A percentile compares a stretch with the other conserved stretches of the same genome.
These are phyloP conservation scores for Plecotus auritus DNA, from an alignment of 2,113 vertebrate genomes.

Conservation along the genomic window DNA sequence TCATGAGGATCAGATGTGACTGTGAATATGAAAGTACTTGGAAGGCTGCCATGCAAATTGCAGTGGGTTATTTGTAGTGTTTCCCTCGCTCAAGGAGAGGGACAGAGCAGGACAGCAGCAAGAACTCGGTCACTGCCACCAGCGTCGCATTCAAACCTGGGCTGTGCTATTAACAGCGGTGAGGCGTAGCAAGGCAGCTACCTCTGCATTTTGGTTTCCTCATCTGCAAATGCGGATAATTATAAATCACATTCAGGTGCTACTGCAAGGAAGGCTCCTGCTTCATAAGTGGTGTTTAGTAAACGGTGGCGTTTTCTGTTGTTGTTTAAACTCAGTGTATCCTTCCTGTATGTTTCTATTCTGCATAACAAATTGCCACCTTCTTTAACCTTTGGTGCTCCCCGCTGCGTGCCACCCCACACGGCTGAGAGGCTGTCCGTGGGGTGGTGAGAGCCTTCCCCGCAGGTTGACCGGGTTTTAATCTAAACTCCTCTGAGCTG, in stretches of 20 bases:
- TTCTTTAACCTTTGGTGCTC: neutral
- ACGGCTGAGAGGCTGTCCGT: neutral
- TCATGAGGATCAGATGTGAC: neutral
- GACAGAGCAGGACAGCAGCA: neutral
- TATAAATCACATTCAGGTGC: neutral
- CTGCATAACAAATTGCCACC: neutral
- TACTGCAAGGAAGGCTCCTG: neutral
- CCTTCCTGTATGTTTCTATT: neutral
- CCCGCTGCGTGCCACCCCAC: neutral
- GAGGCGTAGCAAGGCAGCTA: neutral
- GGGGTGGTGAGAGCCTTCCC: neutral
- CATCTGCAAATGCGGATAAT: neutral
- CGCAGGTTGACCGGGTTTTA: neutral
- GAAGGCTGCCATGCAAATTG: neutral
- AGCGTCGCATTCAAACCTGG: neutral
- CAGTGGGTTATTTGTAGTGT: neutral
- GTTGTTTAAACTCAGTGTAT: neutral
- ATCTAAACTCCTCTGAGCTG: neutral
- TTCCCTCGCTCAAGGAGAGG: neutral
- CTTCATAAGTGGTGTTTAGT: too few species aligned
- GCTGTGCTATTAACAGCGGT: neutral
- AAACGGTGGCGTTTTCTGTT: neutral
- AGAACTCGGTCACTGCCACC: neutral
- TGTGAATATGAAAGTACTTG: conserved; percentile 4
- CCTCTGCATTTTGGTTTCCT: neutral